phyloP scores from a whole-genome alignment of 1,140 invertebrate genomes.

The Aphis craccivora region DNA sequence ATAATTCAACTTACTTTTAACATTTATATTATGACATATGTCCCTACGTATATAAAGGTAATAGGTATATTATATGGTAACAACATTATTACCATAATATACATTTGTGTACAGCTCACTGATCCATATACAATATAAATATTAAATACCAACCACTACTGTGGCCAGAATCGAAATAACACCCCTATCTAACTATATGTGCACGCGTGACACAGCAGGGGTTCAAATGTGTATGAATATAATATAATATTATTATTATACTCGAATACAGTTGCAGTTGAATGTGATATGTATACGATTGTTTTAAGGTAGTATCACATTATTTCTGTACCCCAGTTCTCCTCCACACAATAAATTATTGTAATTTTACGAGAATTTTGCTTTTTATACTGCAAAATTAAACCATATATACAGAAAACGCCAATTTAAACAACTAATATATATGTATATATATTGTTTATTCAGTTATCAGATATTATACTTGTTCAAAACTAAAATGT shows the following conservation, averaged over 20 bases:
- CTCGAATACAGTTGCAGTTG: not conserved
- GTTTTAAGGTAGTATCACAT: not conserved
- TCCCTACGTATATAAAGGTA: not conserved
- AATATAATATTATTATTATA: not conserved
- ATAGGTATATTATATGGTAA: not conserved
- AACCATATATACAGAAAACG: too few relatives aligned
- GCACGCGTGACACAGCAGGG: not conserved
- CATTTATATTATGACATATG: not conserved
- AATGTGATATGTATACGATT: not conserved
- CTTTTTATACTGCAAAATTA: too few relatives aligned
- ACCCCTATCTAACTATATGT: not conserved
- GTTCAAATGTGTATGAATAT: not conserved
- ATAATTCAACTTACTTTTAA: not conserved
- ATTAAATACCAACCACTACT: not conserved
- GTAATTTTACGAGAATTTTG: not conserved
- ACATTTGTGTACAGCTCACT: not conserved
- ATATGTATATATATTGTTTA: too few relatives aligned
- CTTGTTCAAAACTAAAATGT: too few relatives aligned
- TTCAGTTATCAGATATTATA: too few relatives aligned
- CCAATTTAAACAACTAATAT: too few relatives aligned
- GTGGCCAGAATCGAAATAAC: not conserved
- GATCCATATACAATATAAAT: not conserved
- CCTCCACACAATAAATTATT: not conserved
- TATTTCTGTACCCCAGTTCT: not conserved
- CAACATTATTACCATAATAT: not conserved